phyloP scores from a whole-genome alignment of 2,888 invertebrate species.

The Leptinotarsa tumamoca region DNA sequence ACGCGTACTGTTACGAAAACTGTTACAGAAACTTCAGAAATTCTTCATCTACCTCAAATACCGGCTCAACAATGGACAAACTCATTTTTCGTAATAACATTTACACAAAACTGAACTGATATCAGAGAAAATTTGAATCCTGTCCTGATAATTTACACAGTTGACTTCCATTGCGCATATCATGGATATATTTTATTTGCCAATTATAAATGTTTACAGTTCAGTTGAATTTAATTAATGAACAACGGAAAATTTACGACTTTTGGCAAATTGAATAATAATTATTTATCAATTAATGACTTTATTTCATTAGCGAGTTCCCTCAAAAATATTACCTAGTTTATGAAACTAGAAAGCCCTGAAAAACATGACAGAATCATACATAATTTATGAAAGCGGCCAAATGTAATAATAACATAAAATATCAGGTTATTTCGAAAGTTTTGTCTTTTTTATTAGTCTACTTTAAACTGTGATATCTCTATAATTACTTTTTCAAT shows the following conservation, averaged over 20 bases:
- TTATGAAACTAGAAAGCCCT: not conserved
- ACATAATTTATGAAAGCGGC: no score
- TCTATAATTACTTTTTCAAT: no score
- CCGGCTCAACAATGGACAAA: no score
- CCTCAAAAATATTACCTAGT: not conserved
- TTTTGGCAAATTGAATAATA: slow-evolving; percentile 22
- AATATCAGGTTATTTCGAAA: not conserved
- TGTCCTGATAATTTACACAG: not conserved
- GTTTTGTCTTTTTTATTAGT: no score
- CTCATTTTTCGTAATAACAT: no score
- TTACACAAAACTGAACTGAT: no score
- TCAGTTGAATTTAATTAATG: slow-evolving; percentile 31
- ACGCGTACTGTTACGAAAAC: no score
- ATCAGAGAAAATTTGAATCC: not conserved
- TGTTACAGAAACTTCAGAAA: no score
- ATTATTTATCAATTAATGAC: slow-evolving; percentile 19
- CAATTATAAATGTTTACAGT: slow-evolving; percentile 30
- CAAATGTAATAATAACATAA: not conserved
- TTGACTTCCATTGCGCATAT: slow-evolving; percentile 18
- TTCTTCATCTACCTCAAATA: no score
- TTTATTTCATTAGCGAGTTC: not conserved
- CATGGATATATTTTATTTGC: slow-evolving; percentile 20
- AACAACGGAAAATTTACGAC: not conserved
- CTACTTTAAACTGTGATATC: no score
- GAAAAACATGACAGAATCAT: not conserved